A percentile compares a stretch with the other conserved stretches of the same genome.
Evolutionary conservation across 2,888 invertebrate species (phyloP).

Genomic region (Hydroisotoma schaefferi): DNA sequence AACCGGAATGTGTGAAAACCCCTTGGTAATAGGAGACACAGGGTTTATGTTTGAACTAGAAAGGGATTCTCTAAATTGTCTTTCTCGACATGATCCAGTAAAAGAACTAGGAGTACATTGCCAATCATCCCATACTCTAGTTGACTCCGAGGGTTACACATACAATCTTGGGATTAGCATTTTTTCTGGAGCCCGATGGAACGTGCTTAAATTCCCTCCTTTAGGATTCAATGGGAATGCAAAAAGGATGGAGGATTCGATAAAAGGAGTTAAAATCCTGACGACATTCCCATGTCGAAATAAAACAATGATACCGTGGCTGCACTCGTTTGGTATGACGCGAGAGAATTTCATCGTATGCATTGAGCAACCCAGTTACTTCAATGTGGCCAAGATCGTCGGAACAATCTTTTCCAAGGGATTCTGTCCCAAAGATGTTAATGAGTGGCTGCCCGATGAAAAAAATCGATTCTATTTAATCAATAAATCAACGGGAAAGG

Average conservation of each 20-base stretch:
- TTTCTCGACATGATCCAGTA: constrained; percentile 8
- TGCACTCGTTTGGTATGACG: constrained; percentile 15
- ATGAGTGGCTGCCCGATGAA: constrained; percentile 7
- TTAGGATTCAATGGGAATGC: too few species aligned
- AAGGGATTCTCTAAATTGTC: background rate
- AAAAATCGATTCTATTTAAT: constrained; percentile 11
- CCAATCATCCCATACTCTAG: background rate
- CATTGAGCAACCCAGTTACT: constrained; percentile 11
- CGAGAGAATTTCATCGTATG: background rate
- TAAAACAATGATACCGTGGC: background rate
- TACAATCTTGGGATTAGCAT: constrained; percentile 12
- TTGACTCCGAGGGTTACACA: constrained; percentile 2
- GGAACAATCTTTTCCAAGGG: constrained; percentile 1
- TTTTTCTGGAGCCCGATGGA: constrained; percentile 1
- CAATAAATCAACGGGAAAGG: constrained; percentile 1
- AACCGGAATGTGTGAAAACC: constrained; percentile 7
- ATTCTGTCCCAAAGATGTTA: constrained; percentile 5
- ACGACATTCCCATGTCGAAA: background rate
- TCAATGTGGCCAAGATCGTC: constrained; percentile 3
- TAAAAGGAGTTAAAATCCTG: background rate
- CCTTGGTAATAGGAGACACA: constrained; percentile 5
- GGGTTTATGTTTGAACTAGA: constrained; percentile 12
- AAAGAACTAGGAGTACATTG: constrained; percentile 12
- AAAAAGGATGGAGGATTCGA: background rate
- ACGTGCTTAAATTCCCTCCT: constrained; percentile 5